These are phyloP conservation scores for Nannospalax galili DNA, from an alignment of 2,113 vertebrate species.

Conservation along the genomic window DNA sequence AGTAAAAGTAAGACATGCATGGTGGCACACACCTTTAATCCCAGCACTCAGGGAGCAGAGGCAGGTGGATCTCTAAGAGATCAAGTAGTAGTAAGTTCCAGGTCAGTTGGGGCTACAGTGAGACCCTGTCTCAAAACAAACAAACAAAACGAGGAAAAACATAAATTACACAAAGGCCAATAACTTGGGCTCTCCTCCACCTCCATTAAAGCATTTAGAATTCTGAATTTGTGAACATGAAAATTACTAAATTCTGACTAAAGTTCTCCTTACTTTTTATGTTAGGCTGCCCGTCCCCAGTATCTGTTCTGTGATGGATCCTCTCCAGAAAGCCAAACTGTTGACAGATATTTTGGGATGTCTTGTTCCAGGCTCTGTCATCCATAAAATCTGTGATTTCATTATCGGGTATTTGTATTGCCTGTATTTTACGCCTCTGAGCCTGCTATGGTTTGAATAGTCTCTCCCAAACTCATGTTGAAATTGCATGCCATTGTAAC, in stretches of 20 bases:
- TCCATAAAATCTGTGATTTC: background rate
- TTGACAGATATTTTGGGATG: background rate
- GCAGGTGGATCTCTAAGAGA: no score
- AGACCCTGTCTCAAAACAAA: no score
- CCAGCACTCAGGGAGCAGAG: no score
- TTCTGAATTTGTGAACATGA: background rate
- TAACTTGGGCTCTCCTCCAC: background rate
- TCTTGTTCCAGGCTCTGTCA: background rate
- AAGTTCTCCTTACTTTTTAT: background rate
- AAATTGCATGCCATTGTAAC: background rate
- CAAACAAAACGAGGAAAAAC: no score
- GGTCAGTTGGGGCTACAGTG: no score
- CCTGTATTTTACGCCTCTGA: background rate
- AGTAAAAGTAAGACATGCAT: background rate
- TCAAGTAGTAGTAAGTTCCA: no score
- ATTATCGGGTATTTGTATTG: background rate
- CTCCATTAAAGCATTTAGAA: background rate
- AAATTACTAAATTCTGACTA: constrained; percentile 10
- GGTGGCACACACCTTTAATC: no score
- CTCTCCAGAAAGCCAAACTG: background rate
- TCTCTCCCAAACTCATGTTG: background rate
- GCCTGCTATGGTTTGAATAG: background rate
- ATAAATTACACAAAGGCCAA: background rate
- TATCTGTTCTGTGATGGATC: background rate
- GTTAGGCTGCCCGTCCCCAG: background rate